These are phyloP conservation scores for Alsophila aescularia DNA, from an alignment of 2,888 invertebrate genomes.

Conservation along the genomic window DNA sequence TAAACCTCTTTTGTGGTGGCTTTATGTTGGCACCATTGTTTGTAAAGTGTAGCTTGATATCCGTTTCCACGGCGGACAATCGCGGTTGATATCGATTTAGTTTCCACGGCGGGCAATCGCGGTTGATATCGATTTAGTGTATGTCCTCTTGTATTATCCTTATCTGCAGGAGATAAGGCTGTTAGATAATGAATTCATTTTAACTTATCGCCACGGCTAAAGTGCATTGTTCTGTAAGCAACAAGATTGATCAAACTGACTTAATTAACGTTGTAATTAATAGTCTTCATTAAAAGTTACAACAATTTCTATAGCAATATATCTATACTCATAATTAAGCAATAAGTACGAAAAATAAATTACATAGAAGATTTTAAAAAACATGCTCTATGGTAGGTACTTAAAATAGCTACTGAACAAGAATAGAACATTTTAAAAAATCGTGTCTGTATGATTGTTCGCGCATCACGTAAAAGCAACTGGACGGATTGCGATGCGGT, in stretches of 20 bases:
- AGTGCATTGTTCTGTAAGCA: conserved; percentile 20
- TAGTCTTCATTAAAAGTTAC: too few relatives aligned
- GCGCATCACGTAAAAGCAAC: too few relatives aligned
- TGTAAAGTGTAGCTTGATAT: conserved; percentile 37
- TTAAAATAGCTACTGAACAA: too few relatives aligned
- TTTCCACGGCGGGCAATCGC: conserved; percentile 31
- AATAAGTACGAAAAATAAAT: too few relatives aligned
- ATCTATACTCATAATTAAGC: too few relatives aligned
- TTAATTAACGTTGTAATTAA: conserved; percentile 2
- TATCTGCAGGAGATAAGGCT: conserved; percentile 25
- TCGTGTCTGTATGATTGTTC: too few relatives aligned
- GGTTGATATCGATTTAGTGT: conserved; percentile 28
- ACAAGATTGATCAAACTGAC: conserved; percentile 2
- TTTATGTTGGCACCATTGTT: conserved; percentile 50
- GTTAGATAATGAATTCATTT: conserved; percentile 29
- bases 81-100: conserved; percentile 10
- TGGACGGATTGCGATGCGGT: too few relatives aligned
- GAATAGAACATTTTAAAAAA: too few relatives aligned
- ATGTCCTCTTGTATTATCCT: conserved; percentile 23
- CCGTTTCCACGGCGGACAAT: conserved; percentile 34
- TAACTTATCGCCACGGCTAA: conserved; percentile 1
- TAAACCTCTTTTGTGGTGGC: conserved; percentile 41
- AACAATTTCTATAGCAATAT: background rate
- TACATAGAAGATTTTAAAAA: too few relatives aligned
- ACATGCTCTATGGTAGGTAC: too few relatives aligned